A percentile compares a stretch with the other conserved stretches of the same genome.
Evolutionary conservation across 2,888 invertebrate genomes (phyloP).

Genomic region (Pseudoips prasinana): DNA sequence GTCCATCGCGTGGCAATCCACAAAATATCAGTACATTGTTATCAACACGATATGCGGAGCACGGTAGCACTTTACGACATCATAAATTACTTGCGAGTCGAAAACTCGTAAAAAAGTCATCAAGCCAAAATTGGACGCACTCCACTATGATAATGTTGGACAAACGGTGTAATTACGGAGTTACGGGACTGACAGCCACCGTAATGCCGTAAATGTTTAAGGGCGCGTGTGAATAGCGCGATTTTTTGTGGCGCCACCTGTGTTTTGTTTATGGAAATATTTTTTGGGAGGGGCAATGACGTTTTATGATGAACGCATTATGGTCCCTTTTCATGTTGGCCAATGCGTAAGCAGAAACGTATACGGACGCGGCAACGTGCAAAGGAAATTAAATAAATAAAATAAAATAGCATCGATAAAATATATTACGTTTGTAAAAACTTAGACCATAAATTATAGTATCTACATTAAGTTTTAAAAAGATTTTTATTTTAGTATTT

Average conservation of each 20-base stretch:
- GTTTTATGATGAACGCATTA: too few relatives aligned
- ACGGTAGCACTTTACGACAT: conserved; percentile 52
- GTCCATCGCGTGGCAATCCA: conserved; percentile 20
- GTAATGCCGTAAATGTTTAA: conserved; percentile 28
- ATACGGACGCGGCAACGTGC: too few relatives aligned
- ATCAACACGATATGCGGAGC: conserved; percentile 38
- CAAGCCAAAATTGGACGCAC: conserved; percentile 74
- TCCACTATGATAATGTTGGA: conserved; percentile 69
- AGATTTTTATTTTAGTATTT: too few relatives aligned
- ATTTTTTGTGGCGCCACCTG: conserved; percentile 27
- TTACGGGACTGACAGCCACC: conserved; percentile 20
- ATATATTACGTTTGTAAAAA: too few relatives aligned
- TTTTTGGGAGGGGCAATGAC: too few relatives aligned
- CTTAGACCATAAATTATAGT: too few relatives aligned
- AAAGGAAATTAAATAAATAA: too few relatives aligned
- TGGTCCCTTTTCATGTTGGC: too few relatives aligned
- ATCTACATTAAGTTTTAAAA: too few relatives aligned
- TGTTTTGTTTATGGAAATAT: conserved; percentile 23
- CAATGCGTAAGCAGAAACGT: too few relatives aligned
- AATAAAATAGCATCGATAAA: too few relatives aligned
- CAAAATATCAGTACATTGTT: conserved; percentile 26
- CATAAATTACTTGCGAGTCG: conserved; percentile 71
- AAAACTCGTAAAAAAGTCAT: conserved; percentile 77
- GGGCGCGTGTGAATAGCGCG: conserved; percentile 16
- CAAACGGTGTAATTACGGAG: conserved; percentile 62